phyloP scores from a whole-genome alignment of 2,113 vertebrate genomes.

The Elephantulus edwardii region DNA sequence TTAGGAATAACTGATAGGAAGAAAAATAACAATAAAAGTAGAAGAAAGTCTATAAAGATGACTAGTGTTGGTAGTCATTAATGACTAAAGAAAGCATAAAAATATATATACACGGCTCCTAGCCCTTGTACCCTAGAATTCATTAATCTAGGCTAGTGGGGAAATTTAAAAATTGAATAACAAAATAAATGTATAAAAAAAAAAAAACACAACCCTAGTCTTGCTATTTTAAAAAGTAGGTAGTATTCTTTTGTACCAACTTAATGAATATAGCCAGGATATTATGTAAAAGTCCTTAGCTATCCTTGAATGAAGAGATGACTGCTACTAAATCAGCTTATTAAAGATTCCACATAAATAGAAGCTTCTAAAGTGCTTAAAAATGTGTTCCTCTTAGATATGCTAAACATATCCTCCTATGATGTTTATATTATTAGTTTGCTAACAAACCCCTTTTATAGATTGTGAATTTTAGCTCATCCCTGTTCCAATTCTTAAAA shows the following conservation, averaged over 20 bases:
- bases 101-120: not conserved
- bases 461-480: constrained; percentile 11
- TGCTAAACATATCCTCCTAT: not conserved
- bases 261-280: constrained; percentile 16
- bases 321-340: not conserved
- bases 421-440: not conserved
- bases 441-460: not conserved
- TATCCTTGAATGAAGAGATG: constrained; percentile 1
- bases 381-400: constrained; percentile 26
- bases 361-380: not conserved
- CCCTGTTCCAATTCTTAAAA: constrained; percentile 17
- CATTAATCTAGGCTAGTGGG: not conserved
- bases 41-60: not conserved
- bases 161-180: not conserved
- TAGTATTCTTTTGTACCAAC: not conserved
- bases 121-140: not conserved
- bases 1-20: not conserved
- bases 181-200: not conserved
- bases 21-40: not conserved
- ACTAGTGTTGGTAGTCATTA: not conserved
- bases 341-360: not conserved
- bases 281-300: not conserved
- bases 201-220: not conserved
- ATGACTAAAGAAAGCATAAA: not conserved
- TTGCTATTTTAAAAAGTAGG: constrained; percentile 32